Evolutionary conservation across 1,140 invertebrate genomes (phyloP), one percentile per base, ranked within the genome.

Genomic region (Nephotettix cincticeps): DNA sequence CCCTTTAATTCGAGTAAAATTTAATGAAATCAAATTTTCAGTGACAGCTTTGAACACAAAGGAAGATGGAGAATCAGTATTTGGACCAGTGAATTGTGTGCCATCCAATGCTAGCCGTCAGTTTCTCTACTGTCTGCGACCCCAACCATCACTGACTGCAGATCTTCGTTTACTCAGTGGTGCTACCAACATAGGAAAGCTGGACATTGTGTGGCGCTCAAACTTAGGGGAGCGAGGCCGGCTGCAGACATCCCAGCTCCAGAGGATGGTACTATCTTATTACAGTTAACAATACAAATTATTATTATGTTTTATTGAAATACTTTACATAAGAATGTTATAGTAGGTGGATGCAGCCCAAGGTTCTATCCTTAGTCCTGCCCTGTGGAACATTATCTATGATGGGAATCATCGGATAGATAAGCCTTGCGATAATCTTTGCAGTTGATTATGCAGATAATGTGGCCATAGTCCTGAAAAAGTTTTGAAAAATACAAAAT

Each of bases 181-280:
- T 73, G 89, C 93, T 0, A 96, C 91, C 45, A 95, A 93, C 81
- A 96, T 98, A 77, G 97, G 97, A 0, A 99, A 99, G 83, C 82
- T 99, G 23, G 97, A 99, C 83, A 99, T 99, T 79, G 91, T 97
- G 3, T 99, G 98, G 98, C 88, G 95, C 78, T 96, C 94, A 45
- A 94, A 95, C 83, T 88, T 98, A 72, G 97, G 97, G 9, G 97
- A 99, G 83, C 90, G 93, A 78, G 97, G 97, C 30, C 86, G 96
- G 73, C 84, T 99, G 65, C 97, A 99, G 84, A 99, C 97, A 17
- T 97, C 95, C 83, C 95, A 96, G 78, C 80, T 99, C 36, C 92
- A 96, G 80, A 86, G 95, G 85, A 91, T 94, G 86, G 92, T 93
- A 81, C 78, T 9, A n/a, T n/a, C n/a, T n/a, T n/a, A n/a, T n/a